Evolutionary conservation across 2,113 vertebrate species (phyloP).

Genomic region (Numida meleagris): DNA sequence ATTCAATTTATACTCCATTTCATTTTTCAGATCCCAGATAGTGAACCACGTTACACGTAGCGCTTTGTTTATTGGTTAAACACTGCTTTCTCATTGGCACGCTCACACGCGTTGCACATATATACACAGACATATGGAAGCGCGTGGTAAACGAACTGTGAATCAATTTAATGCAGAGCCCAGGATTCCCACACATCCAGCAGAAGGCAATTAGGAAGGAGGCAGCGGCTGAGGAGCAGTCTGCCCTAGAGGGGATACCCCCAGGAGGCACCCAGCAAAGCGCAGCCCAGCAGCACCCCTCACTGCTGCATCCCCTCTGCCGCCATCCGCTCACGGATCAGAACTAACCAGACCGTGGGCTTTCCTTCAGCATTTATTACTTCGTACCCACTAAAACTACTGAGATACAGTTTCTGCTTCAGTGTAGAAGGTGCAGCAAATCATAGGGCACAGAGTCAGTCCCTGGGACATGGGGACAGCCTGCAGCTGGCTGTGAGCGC

Average conservation of each 20-base stretch:
- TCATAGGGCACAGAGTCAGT: too few relatives aligned
- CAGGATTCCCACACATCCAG: background rate
- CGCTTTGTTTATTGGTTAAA: background rate
- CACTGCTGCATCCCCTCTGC: background rate
- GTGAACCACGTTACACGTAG: background rate
- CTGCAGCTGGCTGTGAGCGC: too few relatives aligned
- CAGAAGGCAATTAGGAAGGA: background rate
- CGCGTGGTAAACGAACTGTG: accelerated
- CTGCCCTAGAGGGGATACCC: too few relatives aligned
- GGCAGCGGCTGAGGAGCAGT: too few relatives aligned
- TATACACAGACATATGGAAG: background rate
- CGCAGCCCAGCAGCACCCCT: background rate
- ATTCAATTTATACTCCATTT: background rate
- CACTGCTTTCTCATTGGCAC: background rate
- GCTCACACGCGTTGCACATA: background rate
- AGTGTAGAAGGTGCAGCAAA: background rate
- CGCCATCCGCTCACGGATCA: background rate
- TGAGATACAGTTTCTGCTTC: background rate
- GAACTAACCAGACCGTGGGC: background rate
- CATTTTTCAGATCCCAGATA: background rate
- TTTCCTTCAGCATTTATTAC: background rate
- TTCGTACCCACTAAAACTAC: too few relatives aligned
- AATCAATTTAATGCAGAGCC: background rate
- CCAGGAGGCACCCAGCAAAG: background rate
- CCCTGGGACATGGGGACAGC: too few relatives aligned